Evolutionary conservation across 1,140 invertebrate species (phyloP), one percentile per base, ranked within the genome.

Genomic region (Bicyclus anynana): DNA sequence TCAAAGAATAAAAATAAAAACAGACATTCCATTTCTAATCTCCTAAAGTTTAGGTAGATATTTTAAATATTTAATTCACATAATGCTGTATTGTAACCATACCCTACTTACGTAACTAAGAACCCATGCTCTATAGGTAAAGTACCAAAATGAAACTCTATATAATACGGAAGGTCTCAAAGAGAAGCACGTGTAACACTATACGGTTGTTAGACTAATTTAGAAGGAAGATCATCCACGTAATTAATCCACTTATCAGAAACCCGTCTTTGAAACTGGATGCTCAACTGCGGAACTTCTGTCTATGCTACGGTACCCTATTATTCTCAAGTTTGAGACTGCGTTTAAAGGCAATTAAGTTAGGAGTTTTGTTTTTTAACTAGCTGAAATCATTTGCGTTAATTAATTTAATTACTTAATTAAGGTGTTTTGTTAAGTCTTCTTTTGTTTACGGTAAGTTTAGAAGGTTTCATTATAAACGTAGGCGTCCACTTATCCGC

Each of bases 201-300:
- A 82, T 77, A 82, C 67, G 76, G 72, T 72, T 79, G 76, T 80
- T 77, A 82, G 67, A 74, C 77, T 82, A 82, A 84, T 82, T 83
- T 85, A 80, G 74, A 59, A 70, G 63, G 72, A 78, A 82, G 78
- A 83, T 83, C 74, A 85, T 81, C 75, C 70, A 71, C 66, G 79
- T 80, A 85, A 84, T 85, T 84, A 85, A 85, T 82, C 79, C 79
- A 84, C 79, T 85, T 82, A 85, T 67, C 63, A 68, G 67, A 67
- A 77, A 65, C 68, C 69, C 68, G 63, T 62, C 78, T 84, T 84
- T 84, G 81, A 77, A 83, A 84, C 78, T 77, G 57, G 78, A 83
- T 73, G 74, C 76, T 57, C 67, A 64, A 72, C 70, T 72, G 63
- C 48, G 52, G 46, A 69, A 69, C 65, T 65, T 51, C 12, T 33